phyloP scores from a whole-genome alignment of 2,113 vertebrate genomes.

The Corvus moneduloides region DNA sequence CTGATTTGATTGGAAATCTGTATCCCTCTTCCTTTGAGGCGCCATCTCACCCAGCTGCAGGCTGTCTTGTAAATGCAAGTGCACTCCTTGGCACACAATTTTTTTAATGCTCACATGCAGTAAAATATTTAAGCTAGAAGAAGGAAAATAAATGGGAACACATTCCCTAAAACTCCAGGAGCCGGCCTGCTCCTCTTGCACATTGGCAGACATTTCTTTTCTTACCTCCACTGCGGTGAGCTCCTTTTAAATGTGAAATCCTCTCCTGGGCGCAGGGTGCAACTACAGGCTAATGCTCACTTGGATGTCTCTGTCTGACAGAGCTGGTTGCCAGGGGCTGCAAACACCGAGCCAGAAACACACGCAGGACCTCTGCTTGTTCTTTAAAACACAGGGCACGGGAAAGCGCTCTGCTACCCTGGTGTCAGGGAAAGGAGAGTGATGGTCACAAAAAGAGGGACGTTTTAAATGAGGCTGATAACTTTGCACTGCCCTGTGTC shows the following conservation, averaged over 20 bases:
- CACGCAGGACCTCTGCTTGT: fast-evolving
- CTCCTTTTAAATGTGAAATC: background rate
- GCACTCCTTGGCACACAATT: background rate
- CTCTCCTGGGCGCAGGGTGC: background rate
- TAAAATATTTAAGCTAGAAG: background rate
- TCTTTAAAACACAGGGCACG: background rate
- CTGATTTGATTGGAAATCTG: background rate
- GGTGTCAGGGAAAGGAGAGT: background rate
- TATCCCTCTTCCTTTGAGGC: background rate
- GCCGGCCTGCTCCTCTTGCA: background rate
- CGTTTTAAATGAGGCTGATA: background rate
- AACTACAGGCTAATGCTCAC: background rate
- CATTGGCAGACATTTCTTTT: background rate
- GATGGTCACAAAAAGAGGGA: background rate
- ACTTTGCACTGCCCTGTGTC: background rate
- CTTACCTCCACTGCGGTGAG: background rate
- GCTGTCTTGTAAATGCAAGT: background rate
- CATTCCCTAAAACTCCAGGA: background rate
- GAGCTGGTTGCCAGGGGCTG: background rate
- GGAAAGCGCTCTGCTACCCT: background rate
- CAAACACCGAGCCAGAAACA: background rate
- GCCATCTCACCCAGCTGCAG: background rate
- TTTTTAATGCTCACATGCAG: background rate
- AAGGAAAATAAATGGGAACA: background rate
- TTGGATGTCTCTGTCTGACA: background rate